A percentile compares a stretch with the other conserved stretches of the same genome.
Evolutionary conservation across 1,140 invertebrate species (phyloP).

Genomic region (Conus ventricosus): DNA sequence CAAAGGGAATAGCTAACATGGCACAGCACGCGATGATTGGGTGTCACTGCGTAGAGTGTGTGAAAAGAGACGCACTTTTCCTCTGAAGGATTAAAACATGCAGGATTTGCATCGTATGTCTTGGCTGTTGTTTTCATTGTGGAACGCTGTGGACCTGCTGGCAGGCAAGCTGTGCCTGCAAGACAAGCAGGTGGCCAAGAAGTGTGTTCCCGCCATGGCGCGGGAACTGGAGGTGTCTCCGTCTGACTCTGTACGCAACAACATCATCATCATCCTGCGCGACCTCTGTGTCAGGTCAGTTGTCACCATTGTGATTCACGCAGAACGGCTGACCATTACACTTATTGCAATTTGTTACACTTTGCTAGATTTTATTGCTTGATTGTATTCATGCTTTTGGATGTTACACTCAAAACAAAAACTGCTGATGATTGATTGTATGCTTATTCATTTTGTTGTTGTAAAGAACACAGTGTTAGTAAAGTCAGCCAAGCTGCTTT

Average conservation of each 20-base stretch:
- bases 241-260: constrained; percentile 78
- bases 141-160: not conserved
- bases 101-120: too few relatives aligned
- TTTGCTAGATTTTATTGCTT: not conserved
- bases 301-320: not conserved
- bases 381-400: not conserved
- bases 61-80: too few relatives aligned
- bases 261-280: constrained; percentile 80
- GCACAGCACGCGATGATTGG: too few relatives aligned
- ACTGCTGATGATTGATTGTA: too few relatives aligned
- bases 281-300: constrained; percentile 79
- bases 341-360: not conserved
- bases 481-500: too few relatives aligned
- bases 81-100: too few relatives aligned
- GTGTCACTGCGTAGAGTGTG: too few relatives aligned
- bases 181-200: constrained; percentile 77
- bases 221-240: constrained; percentile 74
- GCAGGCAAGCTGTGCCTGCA: constrained; percentile 78
- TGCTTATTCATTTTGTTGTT: too few relatives aligned
- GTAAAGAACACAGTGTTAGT: too few relatives aligned
- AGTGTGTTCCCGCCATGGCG: constrained; percentile 76
- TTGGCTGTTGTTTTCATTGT: too few relatives aligned
- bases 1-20: too few relatives aligned
- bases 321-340: too few relatives aligned
- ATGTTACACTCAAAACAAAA: not conserved